Evolutionary conservation across 2,113 vertebrate species (phyloP), one percentile per base, ranked within the genome.

Genomic region (Aegypius monachus): DNA sequence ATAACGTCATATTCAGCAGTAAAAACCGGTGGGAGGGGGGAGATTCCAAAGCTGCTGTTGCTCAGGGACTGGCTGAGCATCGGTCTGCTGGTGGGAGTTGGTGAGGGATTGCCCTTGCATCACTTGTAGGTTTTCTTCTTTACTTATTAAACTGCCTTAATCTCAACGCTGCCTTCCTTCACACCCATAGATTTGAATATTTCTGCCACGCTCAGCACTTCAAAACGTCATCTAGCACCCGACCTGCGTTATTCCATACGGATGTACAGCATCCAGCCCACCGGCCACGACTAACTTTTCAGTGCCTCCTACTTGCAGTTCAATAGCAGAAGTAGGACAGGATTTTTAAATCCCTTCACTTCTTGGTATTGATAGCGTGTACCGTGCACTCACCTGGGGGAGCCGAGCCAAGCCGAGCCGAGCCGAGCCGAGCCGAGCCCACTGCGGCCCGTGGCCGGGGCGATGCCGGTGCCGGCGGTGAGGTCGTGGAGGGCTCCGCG

Each of bases 311-410:
- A 11, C 13, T 1, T 18, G 32, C 31, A 3, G 45, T 22, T 7
- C 3, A 31, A 25, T 0, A 15, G 21, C 55, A 6, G 40, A 27
- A 67, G 3, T 2, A n/a, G 17, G 17, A 3, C 61, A 3, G 27
- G 31, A 5, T 6, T 61, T 34, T 26, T 0, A 26, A 63, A 61
- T 8, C 53, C 26, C n/a, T 62, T 34, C 66, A 2, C 36, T 50
- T 2, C 34, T 50, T 1, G 29, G 5, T 18, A 4, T 27, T 1
- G 10, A 3, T 18, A 6, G 23, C 0, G 6, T 4, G 40, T 2
- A 3, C 34, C 20, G 3, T 2, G 2, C 34, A 0, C 16, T 3
- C 32, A 5, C 40, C 12, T 0, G 10, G 16, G 47, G 9, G 25
- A 50, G 48, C 48, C 56, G n/a, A 11, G 45, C 36, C 6, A 21